Percentiles rank a stretch among this genome's conserved stretches.
Conservation (phyloP, 2,888 invertebrate genomes). For the Branchellion lobata region DNA sequence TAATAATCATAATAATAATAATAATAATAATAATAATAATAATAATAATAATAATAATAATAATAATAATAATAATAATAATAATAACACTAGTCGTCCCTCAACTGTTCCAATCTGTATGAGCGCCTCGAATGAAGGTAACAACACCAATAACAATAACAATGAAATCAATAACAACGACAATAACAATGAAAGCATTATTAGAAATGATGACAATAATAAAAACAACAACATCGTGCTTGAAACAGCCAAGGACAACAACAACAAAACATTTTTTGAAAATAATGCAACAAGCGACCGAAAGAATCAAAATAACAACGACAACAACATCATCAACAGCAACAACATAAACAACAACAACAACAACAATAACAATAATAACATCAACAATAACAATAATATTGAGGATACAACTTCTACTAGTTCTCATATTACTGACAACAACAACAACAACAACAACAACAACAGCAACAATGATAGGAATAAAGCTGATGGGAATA, state of each 20-base stretch:
- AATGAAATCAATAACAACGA: not conserved
- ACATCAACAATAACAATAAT: not conserved
- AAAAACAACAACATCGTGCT: not conserved
- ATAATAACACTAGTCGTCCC: no score
- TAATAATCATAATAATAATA: no score
- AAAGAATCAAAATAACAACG: not conserved
- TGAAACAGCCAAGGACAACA: no score
- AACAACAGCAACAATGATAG: constrained; percentile 1
- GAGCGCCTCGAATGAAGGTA: no score
- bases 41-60: no score
- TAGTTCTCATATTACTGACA: not conserved
- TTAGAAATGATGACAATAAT: not conserved
- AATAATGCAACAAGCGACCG: no score
- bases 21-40: no score
- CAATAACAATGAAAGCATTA: no score
- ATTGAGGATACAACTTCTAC: not conserved
- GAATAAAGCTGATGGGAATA: not conserved
- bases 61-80: no score
- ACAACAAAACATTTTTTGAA: no score
- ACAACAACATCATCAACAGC: not conserved
- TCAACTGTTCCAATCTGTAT: no score
- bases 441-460: not conserved
- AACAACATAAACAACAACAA: not conserved
- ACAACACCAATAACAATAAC: not conserved
- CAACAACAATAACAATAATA: not conserved